Evolutionary conservation across 2,113 vertebrate genomes (phyloP).

Genomic region (Parotia lawesii): DNA sequence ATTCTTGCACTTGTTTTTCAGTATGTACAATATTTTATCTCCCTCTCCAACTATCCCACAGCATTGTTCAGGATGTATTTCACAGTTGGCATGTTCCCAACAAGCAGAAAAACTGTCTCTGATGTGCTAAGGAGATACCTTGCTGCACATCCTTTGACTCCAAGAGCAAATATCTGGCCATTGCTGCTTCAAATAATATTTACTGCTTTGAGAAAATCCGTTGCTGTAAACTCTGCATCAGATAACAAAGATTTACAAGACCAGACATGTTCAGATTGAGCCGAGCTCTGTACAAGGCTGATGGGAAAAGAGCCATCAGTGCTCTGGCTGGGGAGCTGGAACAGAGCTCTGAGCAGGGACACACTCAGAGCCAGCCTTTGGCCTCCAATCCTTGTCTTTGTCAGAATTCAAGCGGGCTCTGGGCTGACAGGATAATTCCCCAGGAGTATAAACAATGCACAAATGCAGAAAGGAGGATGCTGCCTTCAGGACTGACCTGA

Average conservation of each 20-base stretch:
- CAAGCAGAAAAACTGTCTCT: background rate
- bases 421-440: background rate
- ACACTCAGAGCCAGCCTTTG: background rate
- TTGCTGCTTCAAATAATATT: conserved; percentile 19
- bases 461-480: background rate
- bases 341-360: background rate
- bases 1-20: background rate
- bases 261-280: background rate
- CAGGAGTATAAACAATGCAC: background rate
- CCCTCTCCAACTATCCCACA: background rate
- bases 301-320: background rate
- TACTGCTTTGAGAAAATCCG: conserved; percentile 3
- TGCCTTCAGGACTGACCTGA: background rate
- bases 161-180: background rate
- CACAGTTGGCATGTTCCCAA: background rate
- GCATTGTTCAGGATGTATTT: background rate
- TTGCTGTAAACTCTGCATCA: background rate
- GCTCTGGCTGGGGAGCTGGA: background rate
- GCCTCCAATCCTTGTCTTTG: background rate
- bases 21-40: background rate
- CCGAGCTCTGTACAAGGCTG: background rate
- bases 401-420: background rate
- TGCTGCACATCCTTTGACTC: conserved; percentile 6
- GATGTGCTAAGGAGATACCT: background rate
- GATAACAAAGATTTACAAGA: conserved; percentile 14